Percentiles rank a stretch among this genome's conserved stretches.
Evolutionary conservation across 2,888 invertebrate species (phyloP).

Genomic region (Nebria salina): DNA sequence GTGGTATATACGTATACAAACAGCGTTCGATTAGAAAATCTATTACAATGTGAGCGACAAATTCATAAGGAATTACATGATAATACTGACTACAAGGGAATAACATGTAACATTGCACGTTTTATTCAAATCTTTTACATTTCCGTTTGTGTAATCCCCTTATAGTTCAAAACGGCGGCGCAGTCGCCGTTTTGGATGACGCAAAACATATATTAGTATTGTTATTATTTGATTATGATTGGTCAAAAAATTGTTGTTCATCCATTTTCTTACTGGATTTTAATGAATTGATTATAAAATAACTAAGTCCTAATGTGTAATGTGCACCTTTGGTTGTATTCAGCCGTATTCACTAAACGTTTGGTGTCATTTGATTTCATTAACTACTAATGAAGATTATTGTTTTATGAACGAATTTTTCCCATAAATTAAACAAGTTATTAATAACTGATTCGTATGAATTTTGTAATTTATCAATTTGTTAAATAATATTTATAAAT

Average conservation of each 20-base stretch:
- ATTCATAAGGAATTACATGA: slow-evolving; percentile 9
- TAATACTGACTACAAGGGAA: neutral
- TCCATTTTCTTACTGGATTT: slow-evolving; percentile 19
- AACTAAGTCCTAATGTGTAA: slow-evolving; percentile 48
- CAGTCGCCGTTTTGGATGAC: neutral
- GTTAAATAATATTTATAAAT: too few relatives aligned
- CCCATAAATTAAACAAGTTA: too few relatives aligned
- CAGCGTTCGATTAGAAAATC: slow-evolving; percentile 38
- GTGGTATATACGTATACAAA: slow-evolving; percentile 37
- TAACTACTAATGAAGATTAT: neutral
- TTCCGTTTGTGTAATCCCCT: neutral
- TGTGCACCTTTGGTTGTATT: slow-evolving; percentile 61
- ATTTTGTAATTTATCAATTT: too few relatives aligned
- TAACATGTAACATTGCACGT: neutral
- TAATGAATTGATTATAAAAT: slow-evolving; percentile 37
- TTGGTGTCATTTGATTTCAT: neutral
- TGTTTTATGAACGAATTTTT: neutral
- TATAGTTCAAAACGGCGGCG: neutral
- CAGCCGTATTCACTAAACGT: slow-evolving; percentile 27
- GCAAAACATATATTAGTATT: neutral
- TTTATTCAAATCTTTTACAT: neutral
- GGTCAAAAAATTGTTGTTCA: slow-evolving; percentile 39
- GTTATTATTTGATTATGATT: slow-evolving; percentile 19
- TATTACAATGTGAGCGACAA: slow-evolving; percentile 9
- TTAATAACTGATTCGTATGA: too few relatives aligned